Evolutionary conservation across 2,113 vertebrate genomes (phyloP).

Genomic region (Lanius ludovicianus): DNA sequence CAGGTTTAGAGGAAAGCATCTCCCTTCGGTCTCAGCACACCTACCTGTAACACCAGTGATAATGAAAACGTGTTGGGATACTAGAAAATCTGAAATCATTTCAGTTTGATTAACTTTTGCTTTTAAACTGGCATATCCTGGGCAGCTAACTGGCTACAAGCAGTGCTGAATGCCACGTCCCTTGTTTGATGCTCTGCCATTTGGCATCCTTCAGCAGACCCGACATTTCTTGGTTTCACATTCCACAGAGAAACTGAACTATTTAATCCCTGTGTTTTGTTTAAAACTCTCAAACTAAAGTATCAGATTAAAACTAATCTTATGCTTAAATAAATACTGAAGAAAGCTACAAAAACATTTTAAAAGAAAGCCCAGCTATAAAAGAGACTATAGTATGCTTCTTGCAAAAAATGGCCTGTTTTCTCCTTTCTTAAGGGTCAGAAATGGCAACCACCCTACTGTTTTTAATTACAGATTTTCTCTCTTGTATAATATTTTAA

Average conservation of each 20-base stretch:
- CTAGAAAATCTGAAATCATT: neutral
- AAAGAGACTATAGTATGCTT: neutral
- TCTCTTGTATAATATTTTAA: neutral
- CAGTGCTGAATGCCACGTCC: neutral
- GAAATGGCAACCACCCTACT: neutral
- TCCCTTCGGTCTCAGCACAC: neutral
- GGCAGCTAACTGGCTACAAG: neutral
- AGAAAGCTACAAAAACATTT: neutral
- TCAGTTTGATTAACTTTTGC: neutral
- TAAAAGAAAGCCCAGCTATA: neutral
- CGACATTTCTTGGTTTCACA: neutral
- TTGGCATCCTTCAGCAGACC: conserved; percentile 6
- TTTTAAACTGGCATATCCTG: neutral
- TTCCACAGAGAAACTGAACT: neutral
- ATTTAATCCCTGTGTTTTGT: neutral
- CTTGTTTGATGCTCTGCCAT: neutral
- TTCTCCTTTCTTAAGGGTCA: neutral
- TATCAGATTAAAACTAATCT: conserved; percentile 15
- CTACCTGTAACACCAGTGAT: neutral
- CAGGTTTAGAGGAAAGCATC: neutral
- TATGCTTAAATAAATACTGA: conserved; percentile 8
- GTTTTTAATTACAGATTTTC: neutral
- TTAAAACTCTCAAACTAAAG: conserved; percentile 28
- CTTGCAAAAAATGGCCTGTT: neutral
- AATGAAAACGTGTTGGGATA: neutral